Evolutionary conservation across 2,113 vertebrate species (phyloP).

Genomic region (Stercorarius parasiticus): DNA sequence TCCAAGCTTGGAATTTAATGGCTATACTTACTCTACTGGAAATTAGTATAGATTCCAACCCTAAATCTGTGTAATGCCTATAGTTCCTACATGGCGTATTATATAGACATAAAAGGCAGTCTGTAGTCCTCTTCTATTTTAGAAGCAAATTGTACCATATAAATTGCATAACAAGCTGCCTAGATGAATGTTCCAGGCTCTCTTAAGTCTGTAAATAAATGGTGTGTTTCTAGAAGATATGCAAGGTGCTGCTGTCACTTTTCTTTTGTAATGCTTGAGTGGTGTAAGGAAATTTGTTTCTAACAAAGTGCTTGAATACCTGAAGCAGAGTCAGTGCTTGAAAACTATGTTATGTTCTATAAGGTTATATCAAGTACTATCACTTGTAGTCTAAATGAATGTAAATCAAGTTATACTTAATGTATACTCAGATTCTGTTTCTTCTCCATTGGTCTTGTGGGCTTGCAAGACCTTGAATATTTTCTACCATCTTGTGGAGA

Average conservation of each 20-base stretch:
- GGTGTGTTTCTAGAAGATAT: background rate
- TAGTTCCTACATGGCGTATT: background rate
- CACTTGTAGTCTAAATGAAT: background rate
- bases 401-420: background rate
- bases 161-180: conserved; percentile 9
- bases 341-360: background rate
- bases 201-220: conserved; percentile 6
- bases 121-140: background rate
- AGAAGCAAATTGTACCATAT: background rate
- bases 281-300: background rate
- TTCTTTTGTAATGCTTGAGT: background rate
- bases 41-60: background rate
- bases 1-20: background rate
- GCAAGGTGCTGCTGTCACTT: background rate
- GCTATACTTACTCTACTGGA: background rate
- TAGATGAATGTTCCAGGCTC: background rate
- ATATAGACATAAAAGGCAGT: background rate
- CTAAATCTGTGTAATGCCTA: background rate
- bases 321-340: background rate
- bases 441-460: background rate
- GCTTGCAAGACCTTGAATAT: background rate
- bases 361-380: background rate
- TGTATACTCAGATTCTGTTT: background rate
- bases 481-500: background rate
- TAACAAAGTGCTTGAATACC: background rate